Evolutionary conservation across 2,113 vertebrate genomes (phyloP).

Genomic region (Petaurus breviceps): DNA sequence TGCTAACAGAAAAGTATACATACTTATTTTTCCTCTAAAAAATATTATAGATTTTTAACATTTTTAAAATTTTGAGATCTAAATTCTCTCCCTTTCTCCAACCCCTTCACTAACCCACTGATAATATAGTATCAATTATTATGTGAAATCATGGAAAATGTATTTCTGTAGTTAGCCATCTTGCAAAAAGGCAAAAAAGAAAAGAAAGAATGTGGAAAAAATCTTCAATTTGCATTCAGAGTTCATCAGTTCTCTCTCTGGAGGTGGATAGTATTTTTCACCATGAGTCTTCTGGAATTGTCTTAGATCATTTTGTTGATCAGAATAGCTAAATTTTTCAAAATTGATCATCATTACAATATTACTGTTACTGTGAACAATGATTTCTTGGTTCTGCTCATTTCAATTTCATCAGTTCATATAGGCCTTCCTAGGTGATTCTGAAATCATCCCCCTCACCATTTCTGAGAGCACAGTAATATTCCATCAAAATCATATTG

Average conservation of each 20-base stretch:
- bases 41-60: neutral
- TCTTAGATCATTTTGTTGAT: neutral
- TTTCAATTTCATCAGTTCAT: neutral
- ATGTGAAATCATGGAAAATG: neutral
- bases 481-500: neutral
- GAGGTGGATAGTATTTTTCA: neutral
- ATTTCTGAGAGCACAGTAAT: neutral
- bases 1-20: constrained; percentile 50
- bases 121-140: neutral
- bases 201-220: neutral
- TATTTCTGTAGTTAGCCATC: neutral
- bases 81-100: neutral
- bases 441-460: neutral
- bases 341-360: neutral
- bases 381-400: no score
- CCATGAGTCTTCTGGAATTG: neutral
- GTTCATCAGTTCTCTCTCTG: neutral
- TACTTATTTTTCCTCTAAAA: constrained; percentile 58
- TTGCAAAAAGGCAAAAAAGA: neutral
- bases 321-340: neutral
- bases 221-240: neutral
- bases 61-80: neutral
- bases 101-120: neutral
- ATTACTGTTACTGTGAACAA: neutral
- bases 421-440: neutral